Evolutionary conservation across 2,113 vertebrate species (phyloP).

Genomic region (Vimba vimba): DNA sequence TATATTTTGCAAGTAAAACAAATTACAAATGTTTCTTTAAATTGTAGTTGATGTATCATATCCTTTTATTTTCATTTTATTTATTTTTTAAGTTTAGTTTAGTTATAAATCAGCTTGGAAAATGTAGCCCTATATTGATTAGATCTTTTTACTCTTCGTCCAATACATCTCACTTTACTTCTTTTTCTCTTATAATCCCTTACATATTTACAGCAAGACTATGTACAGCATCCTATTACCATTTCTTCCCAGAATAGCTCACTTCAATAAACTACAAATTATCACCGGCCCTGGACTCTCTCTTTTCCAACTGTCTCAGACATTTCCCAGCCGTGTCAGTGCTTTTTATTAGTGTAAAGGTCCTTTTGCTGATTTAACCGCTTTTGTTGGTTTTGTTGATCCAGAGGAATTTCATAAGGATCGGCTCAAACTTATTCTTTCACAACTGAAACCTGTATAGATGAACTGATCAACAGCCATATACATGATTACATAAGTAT

Average conservation of each 20-base stretch:
- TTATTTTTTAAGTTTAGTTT: background rate
- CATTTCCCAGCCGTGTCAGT: conserved; percentile 1
- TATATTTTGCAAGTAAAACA: no score
- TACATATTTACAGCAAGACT: conserved; percentile 3
- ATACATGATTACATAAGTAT: conserved; percentile 13
- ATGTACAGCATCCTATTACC: background rate
- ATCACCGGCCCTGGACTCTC: background rate
- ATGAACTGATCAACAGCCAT: background rate
- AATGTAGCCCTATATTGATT: background rate
- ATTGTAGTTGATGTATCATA: background rate
- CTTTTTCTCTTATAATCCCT: background rate
- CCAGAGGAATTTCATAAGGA: background rate
- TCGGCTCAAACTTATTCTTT: background rate
- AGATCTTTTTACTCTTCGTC: background rate
- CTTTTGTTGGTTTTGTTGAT: background rate
- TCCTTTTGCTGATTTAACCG: background rate
- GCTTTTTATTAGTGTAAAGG: background rate
- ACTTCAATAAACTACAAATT: background rate
- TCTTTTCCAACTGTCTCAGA: background rate
- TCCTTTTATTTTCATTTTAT: background rate
- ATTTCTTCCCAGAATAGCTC: conserved; percentile 7
- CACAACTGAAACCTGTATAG: background rate
- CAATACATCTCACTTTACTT: conserved; percentile 17
- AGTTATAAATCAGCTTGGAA: background rate
- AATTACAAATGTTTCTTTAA: no score